phyloP scores from a whole-genome alignment of 2,113 vertebrate species.

The Paratilapia polleni region DNA sequence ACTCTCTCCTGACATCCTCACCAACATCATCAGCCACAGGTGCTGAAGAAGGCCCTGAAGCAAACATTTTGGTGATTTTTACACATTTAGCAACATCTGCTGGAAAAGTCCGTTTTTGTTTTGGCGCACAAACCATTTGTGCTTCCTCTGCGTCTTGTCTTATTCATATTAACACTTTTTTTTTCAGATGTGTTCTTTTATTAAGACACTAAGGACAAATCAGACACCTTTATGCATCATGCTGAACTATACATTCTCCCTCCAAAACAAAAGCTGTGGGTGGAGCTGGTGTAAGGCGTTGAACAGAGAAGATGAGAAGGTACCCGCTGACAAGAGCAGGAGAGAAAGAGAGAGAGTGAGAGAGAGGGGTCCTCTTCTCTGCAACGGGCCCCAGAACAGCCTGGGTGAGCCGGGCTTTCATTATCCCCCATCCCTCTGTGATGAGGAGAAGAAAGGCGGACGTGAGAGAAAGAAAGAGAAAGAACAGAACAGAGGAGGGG shows the following conservation, averaged over 20 bases:
- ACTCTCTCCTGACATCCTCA: neutral
- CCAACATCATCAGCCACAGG: neutral
- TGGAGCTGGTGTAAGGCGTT: slow-evolving; percentile 25
- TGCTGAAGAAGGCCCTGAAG: neutral
- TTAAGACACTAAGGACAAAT: neutral
- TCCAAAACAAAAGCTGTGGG: slow-evolving; percentile 51
- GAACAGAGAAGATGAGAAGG: slow-evolving; percentile 52
- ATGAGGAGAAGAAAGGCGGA: slow-evolving; percentile 89
- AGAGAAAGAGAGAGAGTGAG: slow-evolving; percentile 35
- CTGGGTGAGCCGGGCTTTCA: slow-evolving; percentile 84
- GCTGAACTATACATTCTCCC: slow-evolving; percentile 29
- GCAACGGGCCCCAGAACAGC: slow-evolving; percentile 84
- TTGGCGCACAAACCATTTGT: neutral
- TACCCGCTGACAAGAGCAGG: slow-evolving; percentile 29
- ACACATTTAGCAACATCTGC: neutral
- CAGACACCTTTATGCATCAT: neutral
- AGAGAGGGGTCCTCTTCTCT: slow-evolving; percentile 53
- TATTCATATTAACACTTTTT: neutral
- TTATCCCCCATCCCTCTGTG: slow-evolving; percentile 87
- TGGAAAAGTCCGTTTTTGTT: neutral
- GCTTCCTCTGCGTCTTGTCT: fast-evolving
- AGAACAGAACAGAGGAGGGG: slow-evolving; percentile 84
- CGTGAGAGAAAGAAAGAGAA: slow-evolving; percentile 89
- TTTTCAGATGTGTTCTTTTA: neutral
- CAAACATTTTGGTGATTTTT: no score